Conservation (phyloP, 2,797 vertebrate species). For the Mallotus villosus region DNA sequence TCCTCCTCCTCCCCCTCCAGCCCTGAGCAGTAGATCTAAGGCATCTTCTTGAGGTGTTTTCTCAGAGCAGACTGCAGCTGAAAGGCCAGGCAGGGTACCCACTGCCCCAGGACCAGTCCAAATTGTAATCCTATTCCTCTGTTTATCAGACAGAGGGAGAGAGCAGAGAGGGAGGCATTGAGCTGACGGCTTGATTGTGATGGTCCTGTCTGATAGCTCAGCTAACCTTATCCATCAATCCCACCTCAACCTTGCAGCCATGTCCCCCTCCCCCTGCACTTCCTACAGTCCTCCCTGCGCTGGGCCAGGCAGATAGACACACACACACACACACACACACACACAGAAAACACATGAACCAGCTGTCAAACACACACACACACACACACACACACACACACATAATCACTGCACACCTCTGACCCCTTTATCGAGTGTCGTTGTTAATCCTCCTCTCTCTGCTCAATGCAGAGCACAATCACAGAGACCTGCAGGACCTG, state of each 20-base stretch:
- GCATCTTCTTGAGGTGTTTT: slow-evolving; percentile 68
- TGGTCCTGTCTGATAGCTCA: slow-evolving; percentile 83
- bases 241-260: slow-evolving; percentile 79
- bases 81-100: slow-evolving; percentile 71
- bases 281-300: slow-evolving; percentile 54
- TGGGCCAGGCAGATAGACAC: slow-evolving; percentile 56
- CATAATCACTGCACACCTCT: slow-evolving; percentile 76
- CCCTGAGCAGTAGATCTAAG: slow-evolving; percentile 65
- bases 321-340: slow-evolving; percentile 41
- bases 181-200: slow-evolving; percentile 84
- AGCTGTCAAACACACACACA: slow-evolving; percentile 52
- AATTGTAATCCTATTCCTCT: slow-evolving; percentile 86
- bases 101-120: slow-evolving; percentile 77
- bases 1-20: slow-evolving; percentile 43
- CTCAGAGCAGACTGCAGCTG: slow-evolving; percentile 66
- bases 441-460: slow-evolving; percentile 79
- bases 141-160: slow-evolving; percentile 81
- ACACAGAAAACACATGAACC: slow-evolving; percentile 37
- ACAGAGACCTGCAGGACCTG: slow-evolving; percentile 72
- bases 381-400: slow-evolving; percentile 25
- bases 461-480: slow-evolving; percentile 77
- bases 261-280: slow-evolving; percentile 46
- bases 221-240: slow-evolving; percentile 86
- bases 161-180: slow-evolving; percentile 69
- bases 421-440: slow-evolving; percentile 81